Percentiles rank a stretch among this genome's conserved stretches.
phyloP scores from a whole-genome alignment of 1,140 invertebrate genomes.

The Bombus ignitus region DNA sequence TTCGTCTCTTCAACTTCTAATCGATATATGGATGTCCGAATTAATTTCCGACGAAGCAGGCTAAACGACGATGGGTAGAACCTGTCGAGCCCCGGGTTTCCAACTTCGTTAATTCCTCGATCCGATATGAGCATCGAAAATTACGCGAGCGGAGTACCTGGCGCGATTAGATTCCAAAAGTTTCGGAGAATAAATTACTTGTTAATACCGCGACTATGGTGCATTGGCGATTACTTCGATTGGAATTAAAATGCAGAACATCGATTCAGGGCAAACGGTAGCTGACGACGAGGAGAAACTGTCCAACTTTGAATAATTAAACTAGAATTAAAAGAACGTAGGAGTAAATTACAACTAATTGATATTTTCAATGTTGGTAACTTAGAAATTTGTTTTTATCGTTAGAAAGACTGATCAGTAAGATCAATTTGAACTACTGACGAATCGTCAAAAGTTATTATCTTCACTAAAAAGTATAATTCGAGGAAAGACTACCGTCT shows the following conservation, averaged over 20 bases:
- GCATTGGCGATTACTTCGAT: conserved; percentile 1
- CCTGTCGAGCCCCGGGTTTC: background rate
- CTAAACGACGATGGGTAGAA: background rate
- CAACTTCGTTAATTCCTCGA: conserved; percentile 18
- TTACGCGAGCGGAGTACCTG: background rate
- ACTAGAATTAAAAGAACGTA: too few relatives aligned
- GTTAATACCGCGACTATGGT: conserved; percentile 1
- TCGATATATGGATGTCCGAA: background rate
- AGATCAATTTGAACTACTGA: too few relatives aligned
- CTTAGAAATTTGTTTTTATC: too few relatives aligned
- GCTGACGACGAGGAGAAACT: background rate
- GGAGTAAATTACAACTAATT: too few relatives aligned
- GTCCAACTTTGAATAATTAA: background rate
- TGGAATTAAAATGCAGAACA: background rate
- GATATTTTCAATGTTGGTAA: too few relatives aligned
- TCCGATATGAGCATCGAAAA: background rate
- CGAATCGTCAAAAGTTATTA: too few relatives aligned
- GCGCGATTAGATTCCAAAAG: conserved; percentile 8
- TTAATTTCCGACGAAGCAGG: background rate
- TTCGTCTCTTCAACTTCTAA: background rate
- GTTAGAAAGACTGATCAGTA: too few relatives aligned
- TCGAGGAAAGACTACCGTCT: too few relatives aligned
- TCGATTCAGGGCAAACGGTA: background rate
- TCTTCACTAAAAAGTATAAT: too few relatives aligned
- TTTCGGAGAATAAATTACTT: conserved; percentile 6